Base-by-base conservation (phyloP, 2,797 vertebrate species). In the Lepus oiostolus region DNA sequence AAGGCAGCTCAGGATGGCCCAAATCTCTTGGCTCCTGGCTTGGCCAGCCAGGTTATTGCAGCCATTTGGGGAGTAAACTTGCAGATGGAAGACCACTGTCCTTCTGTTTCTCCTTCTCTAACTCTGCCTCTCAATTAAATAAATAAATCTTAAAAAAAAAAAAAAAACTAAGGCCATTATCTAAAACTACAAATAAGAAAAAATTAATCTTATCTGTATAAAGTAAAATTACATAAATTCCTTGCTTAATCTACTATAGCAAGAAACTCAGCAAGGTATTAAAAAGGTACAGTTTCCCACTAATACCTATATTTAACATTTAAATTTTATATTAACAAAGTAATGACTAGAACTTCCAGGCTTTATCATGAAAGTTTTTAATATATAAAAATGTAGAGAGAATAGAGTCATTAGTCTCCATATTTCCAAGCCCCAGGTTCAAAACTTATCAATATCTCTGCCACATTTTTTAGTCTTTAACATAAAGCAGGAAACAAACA, bases 141-240 rank as follows among this genome's bases (percentile, higher is more conserved):
- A 47, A 47, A 47, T 47, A 47, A 47, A 47, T 47, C 42, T 47
- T 47, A 9, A 47, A 9, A 47, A 47, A 47, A 47, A 47, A 47
- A 42, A 42, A 42, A 42, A 6, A 47, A 47, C 42, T 47, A 47
- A 47, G 42, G 68, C 82, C 54, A 82, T 75, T 17, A 80, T 7
- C 63, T 38, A 87, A 92, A 68, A 5, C 47, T 65, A 75, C 7
- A 4, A 81, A 65, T 14, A 32, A 85, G 7, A 86, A 83, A 86
- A 88, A 77, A 80, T 47, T 47, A 65, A 62, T 28, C 50, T 76
- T 74, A 42, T 63, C 28, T 90, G 2, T 32, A 85, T 42, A 13
- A 81, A 93, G 12, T 81, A 87, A 92, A 86, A 94, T 91, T 47
- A 63, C 0, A 88, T 54, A 86, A 93, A 94, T 84, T 85, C 88